Evolutionary conservation across 2,888 invertebrate genomes (phyloP), one percentile per base, ranked within the genome.

Genomic region (Unio delphinus): DNA sequence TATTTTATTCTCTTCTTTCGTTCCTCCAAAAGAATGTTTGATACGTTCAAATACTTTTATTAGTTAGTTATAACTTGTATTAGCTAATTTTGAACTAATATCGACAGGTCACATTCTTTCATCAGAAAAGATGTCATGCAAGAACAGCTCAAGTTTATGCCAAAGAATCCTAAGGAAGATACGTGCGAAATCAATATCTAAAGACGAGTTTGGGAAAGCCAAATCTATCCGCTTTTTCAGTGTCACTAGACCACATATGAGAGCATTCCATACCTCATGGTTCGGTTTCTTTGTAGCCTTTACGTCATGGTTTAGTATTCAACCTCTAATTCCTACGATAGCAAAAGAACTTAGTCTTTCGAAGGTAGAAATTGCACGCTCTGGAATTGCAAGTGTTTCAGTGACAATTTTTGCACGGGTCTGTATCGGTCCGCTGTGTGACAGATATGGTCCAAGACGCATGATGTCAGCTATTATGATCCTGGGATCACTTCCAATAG

Each of bases 241-340:
- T 55, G 67, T 75, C 7, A 18, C 63, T 15, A 59, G 75, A 18
- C 75, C 75, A 15, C 68, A 70, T 60, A 75, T 75, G 75, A 64
- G 75, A 7, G 68, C 60, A 11, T 75, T 75, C 65, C 74, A 75
- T 56, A 30, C 74, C 0, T 70, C 74, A n/a, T 75, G 74, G 74
- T 72, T 72, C 58, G 64, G 69, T 56, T 71, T 74, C 55, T 74
- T 74, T 28, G 62, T 72, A 15, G 74, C 74, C 2, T 72, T 75
- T 59, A 72, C 72, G 15, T 58, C 74, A 17, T 75, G 74, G 74
- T 75, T 75, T 55, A 70, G 74, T 2, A 65, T 75, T 4, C 74
- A 75, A 54, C 74, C 74, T 54, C 56, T 75, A 7, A 64, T 75
- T 20, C 74, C 74, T 23, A 75, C 72, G 4, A 75, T 75, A 26